A percentile compares a stretch with the other conserved stretches of the same genome.
phyloP scores from a whole-genome alignment of 2,888 invertebrate genomes.

The Trichogramma evanescens region DNA sequence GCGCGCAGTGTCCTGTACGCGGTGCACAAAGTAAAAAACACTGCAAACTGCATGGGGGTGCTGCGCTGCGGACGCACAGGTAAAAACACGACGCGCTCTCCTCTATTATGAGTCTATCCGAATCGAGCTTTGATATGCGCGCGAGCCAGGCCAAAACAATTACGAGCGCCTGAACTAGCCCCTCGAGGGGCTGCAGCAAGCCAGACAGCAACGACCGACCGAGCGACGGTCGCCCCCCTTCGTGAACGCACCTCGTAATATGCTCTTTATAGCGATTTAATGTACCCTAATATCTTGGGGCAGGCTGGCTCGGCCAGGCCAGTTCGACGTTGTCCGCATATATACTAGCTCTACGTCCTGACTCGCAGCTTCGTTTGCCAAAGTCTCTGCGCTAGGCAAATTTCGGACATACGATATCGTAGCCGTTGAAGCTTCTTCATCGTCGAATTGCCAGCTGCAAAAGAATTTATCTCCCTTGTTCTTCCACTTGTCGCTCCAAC shows the following conservation, averaged over 20 bases:
- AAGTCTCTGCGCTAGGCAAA: neutral
- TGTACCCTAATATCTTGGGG: slow-evolving; percentile 43
- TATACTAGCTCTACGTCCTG: neutral
- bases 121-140: slow-evolving; percentile 46
- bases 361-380: slow-evolving; percentile 6
- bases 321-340: slow-evolving; percentile 28
- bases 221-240: neutral
- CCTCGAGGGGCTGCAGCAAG: slow-evolving; percentile 35
- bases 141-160: slow-evolving; percentile 40
- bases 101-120: slow-evolving; percentile 24
- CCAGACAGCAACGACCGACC: slow-evolving; percentile 28
- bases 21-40: too few species aligned
- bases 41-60: too few species aligned
- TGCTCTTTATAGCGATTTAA: slow-evolving; percentile 48
- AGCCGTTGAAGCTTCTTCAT: too few species aligned
- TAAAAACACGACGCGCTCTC: too few species aligned
- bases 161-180: slow-evolving; percentile 46
- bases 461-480: too few species aligned
- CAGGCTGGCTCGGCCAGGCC: slow-evolving; percentile 36
- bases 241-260: slow-evolving; percentile 36
- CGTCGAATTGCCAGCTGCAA: too few species aligned
- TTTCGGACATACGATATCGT: neutral
- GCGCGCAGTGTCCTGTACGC: too few species aligned
- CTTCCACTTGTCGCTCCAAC: too few species aligned
- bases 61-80: too few species aligned